Conservation (phyloP, 2,113 vertebrate genomes). For the Ictidomys tridecemlineatus region DNA sequence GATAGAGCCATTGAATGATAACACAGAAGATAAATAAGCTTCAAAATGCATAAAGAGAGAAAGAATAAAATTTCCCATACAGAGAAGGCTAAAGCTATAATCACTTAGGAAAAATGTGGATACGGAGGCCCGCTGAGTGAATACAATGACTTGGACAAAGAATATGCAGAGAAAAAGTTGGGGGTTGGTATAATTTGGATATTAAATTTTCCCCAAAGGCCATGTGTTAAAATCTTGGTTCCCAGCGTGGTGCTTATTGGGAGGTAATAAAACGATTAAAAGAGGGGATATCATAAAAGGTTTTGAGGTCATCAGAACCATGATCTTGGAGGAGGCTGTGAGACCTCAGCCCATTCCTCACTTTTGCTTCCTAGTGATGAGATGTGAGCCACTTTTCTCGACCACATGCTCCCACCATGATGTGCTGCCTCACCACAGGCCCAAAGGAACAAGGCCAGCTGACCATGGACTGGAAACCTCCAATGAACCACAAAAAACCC, state of each 20-base stretch:
- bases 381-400: not conserved
- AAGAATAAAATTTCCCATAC: not conserved
- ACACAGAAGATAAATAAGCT: not conserved
- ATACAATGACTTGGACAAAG: not conserved
- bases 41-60: not conserved
- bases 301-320: not conserved
- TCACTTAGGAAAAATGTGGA: not conserved
- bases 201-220: not conserved
- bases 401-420: not conserved
- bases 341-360: not conserved
- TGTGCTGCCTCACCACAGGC: not conserved
- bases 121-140: not conserved
- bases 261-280: not conserved
- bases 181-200: not conserved
- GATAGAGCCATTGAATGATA: not conserved
- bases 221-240: not conserved
- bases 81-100: not conserved
- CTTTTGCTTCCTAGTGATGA: not conserved
- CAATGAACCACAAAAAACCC: not conserved
- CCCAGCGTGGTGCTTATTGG: not conserved
- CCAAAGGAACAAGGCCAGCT: no score
- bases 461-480: not conserved
- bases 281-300: not conserved
- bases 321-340: not conserved
- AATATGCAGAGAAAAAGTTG: not conserved